A percentile compares a stretch with the other conserved stretches of the same genome.
Evolutionary conservation across 2,797 vertebrate genomes (phyloP).

Genomic region (Phyllotis vaccarum): DNA sequence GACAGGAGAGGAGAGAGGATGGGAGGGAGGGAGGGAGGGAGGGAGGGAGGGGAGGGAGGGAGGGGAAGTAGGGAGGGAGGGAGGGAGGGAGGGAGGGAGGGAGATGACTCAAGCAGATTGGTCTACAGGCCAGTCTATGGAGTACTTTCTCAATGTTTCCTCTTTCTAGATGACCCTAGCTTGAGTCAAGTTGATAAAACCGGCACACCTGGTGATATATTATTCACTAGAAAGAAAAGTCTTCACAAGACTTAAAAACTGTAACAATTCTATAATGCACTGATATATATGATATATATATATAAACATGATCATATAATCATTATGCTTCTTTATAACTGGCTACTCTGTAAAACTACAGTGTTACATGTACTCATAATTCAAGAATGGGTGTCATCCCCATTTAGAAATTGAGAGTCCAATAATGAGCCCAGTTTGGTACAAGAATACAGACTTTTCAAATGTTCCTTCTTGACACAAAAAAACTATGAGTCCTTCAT

Average conservation of each 20-base stretch:
- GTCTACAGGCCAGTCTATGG: not conserved
- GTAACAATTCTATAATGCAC: not conserved
- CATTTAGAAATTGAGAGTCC: slow-evolving; percentile 10
- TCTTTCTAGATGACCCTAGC: not conserved
- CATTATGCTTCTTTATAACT: not conserved
- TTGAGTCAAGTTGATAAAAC: not conserved
- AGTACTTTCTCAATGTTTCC: not conserved
- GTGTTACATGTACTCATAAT: not conserved
- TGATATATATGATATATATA: not conserved
- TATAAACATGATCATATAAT: not conserved
- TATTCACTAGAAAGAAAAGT: not conserved
- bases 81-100: not conserved
- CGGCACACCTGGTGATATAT: not conserved
- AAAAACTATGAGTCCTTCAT: not conserved
- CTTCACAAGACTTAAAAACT: not conserved
- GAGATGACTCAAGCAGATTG: not conserved
- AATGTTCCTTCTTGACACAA: not conserved
- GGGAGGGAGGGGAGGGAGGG: too few species aligned
- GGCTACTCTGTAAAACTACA: slow-evolving; percentile 27
- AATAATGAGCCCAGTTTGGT: not conserved
- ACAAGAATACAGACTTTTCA: slow-evolving; percentile 3
- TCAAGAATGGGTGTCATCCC: slow-evolving; percentile 25
- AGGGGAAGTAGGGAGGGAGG: too few species aligned
- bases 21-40: too few species aligned
- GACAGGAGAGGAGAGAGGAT: too few species aligned